A percentile compares a stretch with the other conserved stretches of the same genome.
Conservation (phyloP, 2,888 invertebrate species). For the Epinotia demarniana region DNA sequence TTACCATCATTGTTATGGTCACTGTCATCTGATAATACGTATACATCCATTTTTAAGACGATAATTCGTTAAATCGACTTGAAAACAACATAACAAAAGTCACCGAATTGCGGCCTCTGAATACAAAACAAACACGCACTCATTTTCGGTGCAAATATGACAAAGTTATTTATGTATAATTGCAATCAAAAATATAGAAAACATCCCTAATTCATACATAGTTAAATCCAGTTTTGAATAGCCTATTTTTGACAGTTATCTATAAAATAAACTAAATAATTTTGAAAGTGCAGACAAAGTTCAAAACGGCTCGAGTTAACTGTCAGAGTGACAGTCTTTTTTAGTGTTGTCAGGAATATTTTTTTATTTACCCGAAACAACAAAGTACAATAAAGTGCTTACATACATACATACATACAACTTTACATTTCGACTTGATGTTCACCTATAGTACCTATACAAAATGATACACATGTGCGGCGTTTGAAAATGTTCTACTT, state of each 20-base stretch:
- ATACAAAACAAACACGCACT: neutral
- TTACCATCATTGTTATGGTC: conserved; percentile 27
- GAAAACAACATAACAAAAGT: neutral
- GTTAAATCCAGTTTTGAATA: conserved; percentile 2
- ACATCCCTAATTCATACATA: rapidly evolving
- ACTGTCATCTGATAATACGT: conserved; percentile 37
- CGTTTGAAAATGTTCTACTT: no score
- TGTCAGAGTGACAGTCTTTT: conserved; percentile 55
- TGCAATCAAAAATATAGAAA: neutral
- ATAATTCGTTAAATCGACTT: neutral
- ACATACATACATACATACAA: no score
- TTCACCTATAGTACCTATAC: no score
- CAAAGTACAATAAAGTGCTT: no score
- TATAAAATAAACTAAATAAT: neutral
- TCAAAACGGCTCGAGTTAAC: neutral
- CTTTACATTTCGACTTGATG: no score
- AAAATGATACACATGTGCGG: no score
- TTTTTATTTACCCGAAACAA: conserved; percentile 8
- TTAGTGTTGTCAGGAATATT: conserved; percentile 61
- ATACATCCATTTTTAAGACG: conserved; percentile 28
- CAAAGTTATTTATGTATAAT: neutral
- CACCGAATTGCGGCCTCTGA: neutral
- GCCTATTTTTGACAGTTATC: no score
- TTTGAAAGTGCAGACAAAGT: neutral
- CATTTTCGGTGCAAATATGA: neutral